phyloP scores from a whole-genome alignment of 2,797 vertebrate genomes.

The Natrix natrix region DNA sequence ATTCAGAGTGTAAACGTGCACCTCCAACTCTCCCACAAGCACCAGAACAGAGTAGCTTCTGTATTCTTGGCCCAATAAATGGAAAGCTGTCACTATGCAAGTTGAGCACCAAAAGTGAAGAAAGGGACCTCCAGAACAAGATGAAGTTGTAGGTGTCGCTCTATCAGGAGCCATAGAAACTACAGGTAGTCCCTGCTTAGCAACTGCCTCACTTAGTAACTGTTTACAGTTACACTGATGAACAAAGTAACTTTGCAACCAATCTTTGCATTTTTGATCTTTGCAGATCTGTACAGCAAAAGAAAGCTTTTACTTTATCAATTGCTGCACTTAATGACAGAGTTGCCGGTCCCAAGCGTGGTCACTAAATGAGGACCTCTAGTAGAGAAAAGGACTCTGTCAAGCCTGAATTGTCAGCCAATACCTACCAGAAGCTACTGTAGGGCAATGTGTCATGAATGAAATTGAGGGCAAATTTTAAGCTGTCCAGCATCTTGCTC shows the following conservation, averaged over 20 bases:
- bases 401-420: neutral
- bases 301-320: neutral
- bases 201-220: neutral
- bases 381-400: neutral
- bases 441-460: neutral
- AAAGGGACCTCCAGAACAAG: neutral
- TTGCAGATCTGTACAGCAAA: neutral
- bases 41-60: no score
- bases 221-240: neutral
- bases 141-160: neutral
- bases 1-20: neutral
- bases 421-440: neutral
- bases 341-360: neutral
- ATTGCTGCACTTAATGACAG: neutral
- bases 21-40: neutral
- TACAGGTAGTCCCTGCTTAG: neutral
- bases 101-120: neutral
- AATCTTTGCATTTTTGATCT: neutral
- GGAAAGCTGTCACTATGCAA: neutral
- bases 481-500: neutral
- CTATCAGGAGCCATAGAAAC: neutral
- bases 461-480: neutral
- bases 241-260: neutral
- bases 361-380: neutral
- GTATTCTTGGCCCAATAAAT: neutral